Base-by-base conservation (phyloP, 2,797 vertebrate genomes). In the Synaphobranchus kaupii region DNA sequence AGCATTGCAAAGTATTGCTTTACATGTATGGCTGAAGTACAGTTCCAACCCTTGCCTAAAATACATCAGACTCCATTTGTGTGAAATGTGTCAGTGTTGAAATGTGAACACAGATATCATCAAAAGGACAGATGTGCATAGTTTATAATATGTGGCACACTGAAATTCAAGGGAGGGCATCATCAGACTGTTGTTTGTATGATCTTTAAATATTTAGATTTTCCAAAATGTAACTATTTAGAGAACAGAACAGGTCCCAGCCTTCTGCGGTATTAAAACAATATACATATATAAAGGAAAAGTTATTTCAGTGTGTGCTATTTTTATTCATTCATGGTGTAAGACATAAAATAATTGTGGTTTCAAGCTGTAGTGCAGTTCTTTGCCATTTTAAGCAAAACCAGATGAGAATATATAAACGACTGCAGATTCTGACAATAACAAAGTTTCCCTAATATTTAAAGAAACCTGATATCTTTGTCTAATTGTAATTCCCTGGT, bases 161-260 rank as follows among this genome's bases (percentile, higher is more conserved):
- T 34, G 86, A 87, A 71, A 25, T 87, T 83, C 48, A 66, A 39
- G 34, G 56, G 28, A 25, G 44, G 84, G 84, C 5, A 47, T 48
- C 44, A 13, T 63, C 88, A 88, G 84, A 86, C 84, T 25, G 13
- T 80, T 92, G 90, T 90, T 89, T 90, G 84, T 84, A 89, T 89
- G 44, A 89, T 89, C 90, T 89, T 58, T 90, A 91, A 93, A 92
- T 91, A 92, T 93, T 93, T 92, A 93, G 88, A 86, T 88, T 84
- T 84, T 90, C 88, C 89, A 92, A 90, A 88, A 91, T 90, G 90
- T 91, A 92, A 93, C 86, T 90, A 92, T 93, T 93, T 91, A 91
- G 85, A 91, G 60, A 68, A 25, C n/a, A 25, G 87, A 31, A 20
- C 63, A 60, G 88, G 85, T 56, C 78, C 78, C 54, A 84, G 86